Evolutionary conservation across 2,113 vertebrate species (phyloP), one percentile per base, ranked within the genome.

Genomic region (Myotis yumanensis): DNA sequence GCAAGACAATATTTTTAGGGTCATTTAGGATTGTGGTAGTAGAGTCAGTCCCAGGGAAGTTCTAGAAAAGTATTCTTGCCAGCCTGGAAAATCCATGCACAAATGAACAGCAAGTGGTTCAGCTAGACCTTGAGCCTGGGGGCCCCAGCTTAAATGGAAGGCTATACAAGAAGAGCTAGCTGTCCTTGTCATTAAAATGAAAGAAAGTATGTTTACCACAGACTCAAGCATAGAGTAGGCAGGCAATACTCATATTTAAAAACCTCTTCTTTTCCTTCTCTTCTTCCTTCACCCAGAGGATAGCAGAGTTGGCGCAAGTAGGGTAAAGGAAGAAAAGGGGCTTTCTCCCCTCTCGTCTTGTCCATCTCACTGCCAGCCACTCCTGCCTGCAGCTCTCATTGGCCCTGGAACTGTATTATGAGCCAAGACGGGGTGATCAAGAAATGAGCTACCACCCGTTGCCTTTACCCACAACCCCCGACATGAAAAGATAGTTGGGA

Each of bases 1-100:
- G 11, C 72, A 87, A 25, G 25, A 20, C n/a, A 79, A 14, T 94
- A 14, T 89, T 59, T 90, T 85, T 90, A 64, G 80, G 57, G 66
- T 93, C 80, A 86, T 77, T 89, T 86, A 91, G 32, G 37, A 84
- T 46, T 71, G 4, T 88, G 46, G 52, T 68, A 80, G 16, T 89
- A n/a, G 43, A 83, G 93, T 84, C 23, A 16, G 16, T 25, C 28
- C 59, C 10, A 73, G 54, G 46, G 84, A 94, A 79, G 51, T 92
- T 90, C 75, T 86, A 89, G 86, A 82, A 92, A 86, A 95, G 30
- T 86, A 57, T 91, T 82, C 59, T 46, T 77, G 59, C 37, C 71
- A 71, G 28, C 92, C 90, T 93, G 46, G 77, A 85, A 95, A 87
- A 92, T 86, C n/a, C 66, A 62, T 80, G 14, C 75, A 91, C 71